Evolutionary conservation across 2,797 vertebrate genomes (phyloP).

Genomic region (Melanotaenia parkinsoni): DNA sequence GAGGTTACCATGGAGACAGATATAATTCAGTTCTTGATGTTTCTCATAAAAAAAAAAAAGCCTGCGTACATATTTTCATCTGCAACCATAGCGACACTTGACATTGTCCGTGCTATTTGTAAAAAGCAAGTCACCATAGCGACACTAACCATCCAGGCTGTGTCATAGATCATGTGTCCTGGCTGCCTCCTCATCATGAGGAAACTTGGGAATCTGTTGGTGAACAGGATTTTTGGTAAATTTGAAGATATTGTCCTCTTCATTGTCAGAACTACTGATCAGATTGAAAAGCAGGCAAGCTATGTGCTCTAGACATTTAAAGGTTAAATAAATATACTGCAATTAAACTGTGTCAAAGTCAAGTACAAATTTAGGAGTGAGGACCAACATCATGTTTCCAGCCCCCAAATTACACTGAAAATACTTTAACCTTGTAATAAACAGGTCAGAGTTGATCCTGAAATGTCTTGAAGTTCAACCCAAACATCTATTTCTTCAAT

Average conservation of each 20-base stretch:
- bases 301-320: neutral
- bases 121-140: conserved; percentile 77
- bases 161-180: conserved; percentile 74
- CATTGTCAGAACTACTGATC: neutral
- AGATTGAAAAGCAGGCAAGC: neutral
- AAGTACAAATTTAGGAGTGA: neutral
- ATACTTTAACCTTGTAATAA: neutral
- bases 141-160: conserved; percentile 75
- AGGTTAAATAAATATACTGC: neutral
- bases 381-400: neutral
- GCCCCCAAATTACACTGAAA: conserved; percentile 3
- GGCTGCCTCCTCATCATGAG: conserved; percentile 51
- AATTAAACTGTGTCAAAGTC: neutral
- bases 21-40: conserved; percentile 81
- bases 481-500: neutral
- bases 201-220: conserved; percentile 56
- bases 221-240: conserved; percentile 47
- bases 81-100: conserved; percentile 81
- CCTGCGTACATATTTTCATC: conserved; percentile 80
- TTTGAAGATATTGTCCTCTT: conserved; percentile 15
- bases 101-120: conserved; percentile 78
- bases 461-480: conserved; percentile 4
- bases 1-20: conserved; percentile 81
- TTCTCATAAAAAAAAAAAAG: conserved; percentile 73
- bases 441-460: neutral